Evolutionary conservation across 2,113 vertebrate species (phyloP), one percentile per base, ranked within the genome.

Genomic region (Lepisosteus osseus): DNA sequence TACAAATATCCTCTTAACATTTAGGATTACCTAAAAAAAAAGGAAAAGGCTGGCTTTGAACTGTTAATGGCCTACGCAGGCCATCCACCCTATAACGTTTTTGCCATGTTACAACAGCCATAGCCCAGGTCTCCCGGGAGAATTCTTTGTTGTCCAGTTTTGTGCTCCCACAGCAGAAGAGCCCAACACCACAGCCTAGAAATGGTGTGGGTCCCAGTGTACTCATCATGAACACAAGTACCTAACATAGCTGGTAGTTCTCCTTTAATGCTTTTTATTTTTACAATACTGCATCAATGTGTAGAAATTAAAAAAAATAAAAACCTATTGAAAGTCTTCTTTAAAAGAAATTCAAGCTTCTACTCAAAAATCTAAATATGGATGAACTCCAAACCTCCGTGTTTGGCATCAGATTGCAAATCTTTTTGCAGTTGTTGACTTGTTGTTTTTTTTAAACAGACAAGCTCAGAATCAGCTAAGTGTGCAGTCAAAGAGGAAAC

Each of bases 201-300:
- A 51, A 45, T 67, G 75, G 40, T 72, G 54, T 73, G 65, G 12
- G 61, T 76, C 73, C 78, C 57, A 51, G 74, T 77, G 75, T 72
- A 76, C 73, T 68, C 41, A 74, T 74, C 8, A 61, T 14, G 47
- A 65, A 61, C 15, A 70, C 43, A 65, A 69, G 68, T 79, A 73
- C 45, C 42, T 51, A 51, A 51, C 5, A 51, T 51, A 51, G 29
- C 29, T 29, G 29, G 29, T 29, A 29, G 29, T 29, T 29, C 29
- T 29, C 29, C 29, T 70, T 13, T 42, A 7, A 14, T 51, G 43
- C 17, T 69, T 73, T 69, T 65, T 72, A 65, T 44, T 6, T 61
- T 45, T 68, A 83, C 74, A 85, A 85, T 84, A 85, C 83, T 83
- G 81, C 79, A 82, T 77, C 77, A 70, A 78, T 78, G 77, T 74